Percentiles rank a stretch among this genome's conserved stretches.
Conservation (phyloP, 2,888 invertebrate species). For the Tridacna gigas region DNA sequence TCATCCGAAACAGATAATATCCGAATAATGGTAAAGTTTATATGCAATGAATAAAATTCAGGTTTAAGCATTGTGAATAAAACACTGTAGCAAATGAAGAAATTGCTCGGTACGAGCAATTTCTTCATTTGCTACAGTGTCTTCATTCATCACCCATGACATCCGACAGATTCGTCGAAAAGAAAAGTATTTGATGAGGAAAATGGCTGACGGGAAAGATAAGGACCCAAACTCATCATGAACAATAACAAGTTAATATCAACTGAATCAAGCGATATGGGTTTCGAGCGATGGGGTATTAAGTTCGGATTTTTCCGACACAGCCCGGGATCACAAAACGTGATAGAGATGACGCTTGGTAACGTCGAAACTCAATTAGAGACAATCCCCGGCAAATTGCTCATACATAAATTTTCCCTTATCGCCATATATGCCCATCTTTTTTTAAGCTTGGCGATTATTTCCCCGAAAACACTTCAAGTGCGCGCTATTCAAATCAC, state of each 20-base stretch:
- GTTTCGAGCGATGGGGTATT: slow-evolving; percentile 61
- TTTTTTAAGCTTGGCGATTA: slow-evolving; percentile 26
- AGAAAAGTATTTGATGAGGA: background rate
- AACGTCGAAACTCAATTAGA: slow-evolving; percentile 67
- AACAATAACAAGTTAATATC: slow-evolving; percentile 69
- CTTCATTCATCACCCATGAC: background rate
- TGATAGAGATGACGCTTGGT: slow-evolving; percentile 63
- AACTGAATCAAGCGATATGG: slow-evolving; percentile 65
- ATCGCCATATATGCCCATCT: slow-evolving; percentile 66
- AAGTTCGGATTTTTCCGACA: slow-evolving; percentile 24
- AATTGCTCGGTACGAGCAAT: background rate
- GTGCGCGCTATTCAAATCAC: slow-evolving; percentile 30
- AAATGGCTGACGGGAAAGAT: slow-evolving; percentile 34
- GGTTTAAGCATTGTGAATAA: background rate
- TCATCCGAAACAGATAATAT: too few species aligned
- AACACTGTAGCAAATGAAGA: background rate
- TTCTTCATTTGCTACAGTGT: background rate
- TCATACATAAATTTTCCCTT: slow-evolving; percentile 71
- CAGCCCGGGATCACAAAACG: slow-evolving; percentile 34
- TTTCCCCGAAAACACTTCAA: slow-evolving; percentile 35
- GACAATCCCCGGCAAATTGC: slow-evolving; percentile 64
- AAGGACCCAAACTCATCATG: slow-evolving; percentile 55
- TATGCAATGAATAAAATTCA: too few species aligned
- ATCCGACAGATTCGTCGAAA: background rate
- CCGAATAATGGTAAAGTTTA: too few species aligned